These are phyloP conservation scores for Cepphus grylle DNA, from an alignment of 2,113 vertebrate genomes.

Conservation along the genomic window DNA sequence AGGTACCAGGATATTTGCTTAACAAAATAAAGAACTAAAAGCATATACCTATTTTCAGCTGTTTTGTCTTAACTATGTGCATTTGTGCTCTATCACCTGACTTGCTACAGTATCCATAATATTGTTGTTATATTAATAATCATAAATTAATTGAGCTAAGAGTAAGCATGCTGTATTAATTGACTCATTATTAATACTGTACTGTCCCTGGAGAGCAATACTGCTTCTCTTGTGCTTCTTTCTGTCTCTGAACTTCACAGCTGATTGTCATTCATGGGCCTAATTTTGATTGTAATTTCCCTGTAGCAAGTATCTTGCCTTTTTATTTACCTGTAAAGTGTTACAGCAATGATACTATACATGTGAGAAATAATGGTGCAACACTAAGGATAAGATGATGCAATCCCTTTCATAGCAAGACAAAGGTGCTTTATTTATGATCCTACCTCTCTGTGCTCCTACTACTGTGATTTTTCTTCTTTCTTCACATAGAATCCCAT, in stretches of 20 bases:
- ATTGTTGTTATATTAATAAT: not conserved
- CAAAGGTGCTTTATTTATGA: not conserved
- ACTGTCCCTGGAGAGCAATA: not conserved
- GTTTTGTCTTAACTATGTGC: not conserved
- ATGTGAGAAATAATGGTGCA: not conserved
- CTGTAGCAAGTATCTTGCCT: not conserved
- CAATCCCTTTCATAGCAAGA: not conserved
- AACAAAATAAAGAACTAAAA: not conserved
- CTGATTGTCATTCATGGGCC: not conserved
- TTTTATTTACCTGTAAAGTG: not conserved
- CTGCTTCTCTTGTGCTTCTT: not conserved
- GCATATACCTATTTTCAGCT: not conserved
- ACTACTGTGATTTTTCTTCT: not conserved
- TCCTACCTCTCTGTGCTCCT: not conserved
- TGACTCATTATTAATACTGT: not conserved
- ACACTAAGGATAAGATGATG: not conserved
- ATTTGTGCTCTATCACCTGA: not conserved
- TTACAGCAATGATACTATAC: not conserved
- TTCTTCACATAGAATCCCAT: not conserved
- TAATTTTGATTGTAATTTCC: not conserved
- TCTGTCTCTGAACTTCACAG: not conserved
- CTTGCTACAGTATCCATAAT: not conserved
- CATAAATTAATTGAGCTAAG: not conserved
- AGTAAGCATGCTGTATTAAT: not conserved
- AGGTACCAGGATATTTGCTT: not conserved